These are phyloP conservation scores for Pollicipes pollicipes DNA, from an alignment of 1,140 invertebrate species.

Conservation along the genomic window DNA sequence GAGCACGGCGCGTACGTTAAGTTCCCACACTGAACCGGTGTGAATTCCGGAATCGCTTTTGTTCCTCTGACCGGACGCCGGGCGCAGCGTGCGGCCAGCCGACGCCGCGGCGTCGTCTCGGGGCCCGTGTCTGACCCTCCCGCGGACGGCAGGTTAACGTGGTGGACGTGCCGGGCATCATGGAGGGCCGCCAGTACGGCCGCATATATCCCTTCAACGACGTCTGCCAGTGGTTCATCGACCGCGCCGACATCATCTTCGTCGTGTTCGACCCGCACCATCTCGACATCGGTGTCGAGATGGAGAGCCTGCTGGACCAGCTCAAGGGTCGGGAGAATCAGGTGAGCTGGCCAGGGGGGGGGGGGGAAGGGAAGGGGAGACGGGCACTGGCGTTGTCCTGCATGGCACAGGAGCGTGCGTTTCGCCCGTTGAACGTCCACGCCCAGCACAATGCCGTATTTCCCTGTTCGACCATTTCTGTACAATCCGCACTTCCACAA, in stretches of 20 bases:
- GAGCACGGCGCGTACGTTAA: too few relatives aligned
- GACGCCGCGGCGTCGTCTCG: background rate
- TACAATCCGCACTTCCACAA: too few relatives aligned
- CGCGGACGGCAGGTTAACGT: slow-evolving; percentile 56
- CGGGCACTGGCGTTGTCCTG: too few relatives aligned
- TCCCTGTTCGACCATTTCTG: too few relatives aligned
- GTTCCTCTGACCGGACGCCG: too few relatives aligned
- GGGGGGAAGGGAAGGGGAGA: too few relatives aligned
- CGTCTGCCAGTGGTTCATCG: slow-evolving; percentile 91
- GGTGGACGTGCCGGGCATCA: slow-evolving; percentile 86
- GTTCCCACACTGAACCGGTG: too few relatives aligned
- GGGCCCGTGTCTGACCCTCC: background rate
- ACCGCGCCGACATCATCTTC: slow-evolving; percentile 85
- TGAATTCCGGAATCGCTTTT: too few relatives aligned
- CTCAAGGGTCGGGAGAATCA: slow-evolving; percentile 81
- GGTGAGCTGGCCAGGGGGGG: too few relatives aligned
- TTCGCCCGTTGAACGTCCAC: too few relatives aligned
- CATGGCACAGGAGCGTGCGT: too few relatives aligned
- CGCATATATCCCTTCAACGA: slow-evolving; percentile 86
- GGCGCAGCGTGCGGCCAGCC: slow-evolving; percentile 8
- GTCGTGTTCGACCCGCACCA: slow-evolving; percentile 87
- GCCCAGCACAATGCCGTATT: too few relatives aligned
- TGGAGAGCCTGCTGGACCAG: slow-evolving; percentile 80
- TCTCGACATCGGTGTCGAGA: slow-evolving; percentile 81
- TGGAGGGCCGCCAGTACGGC: slow-evolving; percentile 82